A percentile compares a stretch with the other conserved stretches of the same genome.
phyloP scores from a whole-genome alignment of 1,140 invertebrate genomes.

The Temnothorax longispinosus region DNA sequence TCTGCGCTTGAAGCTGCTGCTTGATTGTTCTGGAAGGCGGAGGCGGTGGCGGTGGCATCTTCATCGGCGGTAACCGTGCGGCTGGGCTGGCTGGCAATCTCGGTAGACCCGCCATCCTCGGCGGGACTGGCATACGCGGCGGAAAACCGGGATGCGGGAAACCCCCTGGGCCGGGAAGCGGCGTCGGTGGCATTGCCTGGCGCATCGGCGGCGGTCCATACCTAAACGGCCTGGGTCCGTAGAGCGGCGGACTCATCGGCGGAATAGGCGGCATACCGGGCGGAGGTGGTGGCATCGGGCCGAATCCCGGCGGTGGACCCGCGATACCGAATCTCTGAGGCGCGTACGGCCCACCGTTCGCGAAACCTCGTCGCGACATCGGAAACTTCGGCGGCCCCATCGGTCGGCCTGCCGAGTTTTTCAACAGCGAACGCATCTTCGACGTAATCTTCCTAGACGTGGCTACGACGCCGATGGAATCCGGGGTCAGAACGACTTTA shows the following conservation, averaged over 20 bases:
- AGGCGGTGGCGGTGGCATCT: slow-evolving; percentile 59
- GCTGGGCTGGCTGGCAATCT: slow-evolving; percentile 58
- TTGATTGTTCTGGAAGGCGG: not conserved
- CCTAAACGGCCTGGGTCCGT: slow-evolving; percentile 60
- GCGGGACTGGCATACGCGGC: slow-evolving; percentile 60
- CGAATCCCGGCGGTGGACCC: slow-evolving; percentile 64
- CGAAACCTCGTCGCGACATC: slow-evolving; percentile 62
- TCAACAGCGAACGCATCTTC: not conserved
- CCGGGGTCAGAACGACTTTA: slow-evolving; percentile 25
- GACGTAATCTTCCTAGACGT: not conserved
- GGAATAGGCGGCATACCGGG: slow-evolving; percentile 68
- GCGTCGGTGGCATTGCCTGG: slow-evolving; percentile 60
- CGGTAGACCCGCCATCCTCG: slow-evolving; percentile 60
- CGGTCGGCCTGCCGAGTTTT: not conserved
- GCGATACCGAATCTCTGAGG: slow-evolving; percentile 54
- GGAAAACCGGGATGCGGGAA: slow-evolving; percentile 68
- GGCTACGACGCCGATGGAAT: not conserved
- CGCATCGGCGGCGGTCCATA: slow-evolving; percentile 69
- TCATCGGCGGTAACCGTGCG: slow-evolving; percentile 64
- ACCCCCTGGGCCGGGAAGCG: slow-evolving; percentile 52
- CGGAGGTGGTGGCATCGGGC: slow-evolving; percentile 63
- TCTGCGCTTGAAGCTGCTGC: slow-evolving; percentile 2
- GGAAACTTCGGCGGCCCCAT: slow-evolving; percentile 64
- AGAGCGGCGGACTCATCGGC: slow-evolving; percentile 64
- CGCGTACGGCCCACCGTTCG: slow-evolving; percentile 60